Evolutionary conservation across 23 tunicate genomes (phyloP).

Genomic region (Ciona savignyi): DNA sequence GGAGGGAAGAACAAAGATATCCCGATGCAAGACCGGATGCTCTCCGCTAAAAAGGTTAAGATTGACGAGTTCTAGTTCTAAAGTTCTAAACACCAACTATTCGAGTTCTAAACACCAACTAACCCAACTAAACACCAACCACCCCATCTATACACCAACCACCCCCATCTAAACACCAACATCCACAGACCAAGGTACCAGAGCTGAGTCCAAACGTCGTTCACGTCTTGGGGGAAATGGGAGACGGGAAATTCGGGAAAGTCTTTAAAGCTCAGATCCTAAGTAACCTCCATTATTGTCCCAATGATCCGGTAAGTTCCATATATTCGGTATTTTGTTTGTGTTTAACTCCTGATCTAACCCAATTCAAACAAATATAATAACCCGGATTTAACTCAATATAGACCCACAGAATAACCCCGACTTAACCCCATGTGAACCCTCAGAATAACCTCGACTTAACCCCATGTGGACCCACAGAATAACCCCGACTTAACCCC

Average conservation of each 20-base stretch:
- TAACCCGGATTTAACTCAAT: too few species aligned
- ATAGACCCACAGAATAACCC: too few species aligned
- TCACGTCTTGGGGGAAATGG: conserved; percentile 52
- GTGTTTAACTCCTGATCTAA: too few species aligned
- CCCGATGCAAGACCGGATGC: conserved; percentile 13
- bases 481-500: too few species aligned
- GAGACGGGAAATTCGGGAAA: conserved; percentile 89
- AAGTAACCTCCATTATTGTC: conserved; percentile 56
- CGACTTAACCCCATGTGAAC: too few species aligned
- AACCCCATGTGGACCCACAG: too few species aligned
- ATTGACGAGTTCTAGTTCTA: too few species aligned
- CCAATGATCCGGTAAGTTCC: conserved; percentile 78
- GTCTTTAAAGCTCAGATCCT: conserved; percentile 71
- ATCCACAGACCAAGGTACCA: conserved; percentile 41
- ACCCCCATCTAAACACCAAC: too few species aligned
- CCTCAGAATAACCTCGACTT: too few species aligned
- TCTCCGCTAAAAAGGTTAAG: conserved; percentile 36
- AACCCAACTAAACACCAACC: background rate
- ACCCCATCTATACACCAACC: background rate
- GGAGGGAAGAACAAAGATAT: conserved; percentile 22
- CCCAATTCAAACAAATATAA: too few species aligned
- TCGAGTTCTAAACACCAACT: background rate
- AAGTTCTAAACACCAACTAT: background rate
- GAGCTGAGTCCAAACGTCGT: conserved; percentile 45
- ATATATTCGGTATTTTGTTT: too few species aligned